Base-by-base conservation (phyloP, 2,113 vertebrate genomes). In the Ornithorhynchus anatinus region DNA sequence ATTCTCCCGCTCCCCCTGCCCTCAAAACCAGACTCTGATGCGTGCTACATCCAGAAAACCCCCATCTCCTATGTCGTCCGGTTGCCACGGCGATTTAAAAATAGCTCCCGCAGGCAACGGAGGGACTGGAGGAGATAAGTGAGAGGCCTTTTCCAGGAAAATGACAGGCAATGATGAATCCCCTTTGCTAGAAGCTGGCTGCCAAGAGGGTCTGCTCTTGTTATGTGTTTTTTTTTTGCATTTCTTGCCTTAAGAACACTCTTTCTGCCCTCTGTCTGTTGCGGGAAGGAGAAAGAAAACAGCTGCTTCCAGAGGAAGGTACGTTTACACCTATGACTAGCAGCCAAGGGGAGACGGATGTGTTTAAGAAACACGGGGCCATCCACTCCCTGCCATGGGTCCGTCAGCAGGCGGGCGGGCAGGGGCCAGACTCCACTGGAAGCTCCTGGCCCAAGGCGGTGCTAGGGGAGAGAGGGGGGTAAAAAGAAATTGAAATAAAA, bases 61-160 rank as follows among this genome's bases (percentile, higher is more conserved):
- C 63, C 23, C 32, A n/a, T n/a, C 22, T 66, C 47, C 27, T 67
- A 32, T 81, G 67, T 80, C 79, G 63, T 75, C 56, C 0, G 8
- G 84, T 86, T 86, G 63, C 79, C 64, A 86, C 56, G 82, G 67
- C 1, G 17, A 73, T 80, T 80, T 86, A 86, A 86, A 86, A 86
- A 86, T 84, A 86, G 76, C 76, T 67, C 48, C 59, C 53, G 53
- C 52, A 72, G 76, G 69, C 59, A 45, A 53, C 20, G 38, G 54
- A 39, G 48, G 60, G 54, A 54, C 57, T 51, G 20, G 20, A 66
- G 62, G 63, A 42, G 45, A 50, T 67, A 67, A 59, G 31, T 23
- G 7, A 82, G 59, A 43, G 25, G 52, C 47, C 59, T 66, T 75
- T 63, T 60, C 43, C 32, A 72, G 43, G 23, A 69, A 76, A 81